Conservation (phyloP, 2,797 vertebrate species). For the Limnodromus scolopaceus region DNA sequence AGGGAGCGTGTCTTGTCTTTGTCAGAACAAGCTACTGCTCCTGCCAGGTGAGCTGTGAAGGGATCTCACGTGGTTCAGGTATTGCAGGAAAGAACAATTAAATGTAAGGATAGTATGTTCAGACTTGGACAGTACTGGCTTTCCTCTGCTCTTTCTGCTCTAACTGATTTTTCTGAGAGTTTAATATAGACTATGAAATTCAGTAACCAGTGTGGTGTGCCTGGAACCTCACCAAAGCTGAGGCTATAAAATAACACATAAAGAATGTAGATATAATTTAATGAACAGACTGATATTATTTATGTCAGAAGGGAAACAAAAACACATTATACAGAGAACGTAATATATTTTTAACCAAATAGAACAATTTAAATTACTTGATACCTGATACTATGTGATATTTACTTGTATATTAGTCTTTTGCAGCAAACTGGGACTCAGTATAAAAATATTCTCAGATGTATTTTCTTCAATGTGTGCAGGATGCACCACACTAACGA, state of each 20-base stretch:
- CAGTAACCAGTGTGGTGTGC: neutral
- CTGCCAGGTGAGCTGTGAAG: neutral
- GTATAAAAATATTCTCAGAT: constrained; percentile 85
- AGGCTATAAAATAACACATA: neutral
- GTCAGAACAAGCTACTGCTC: neutral
- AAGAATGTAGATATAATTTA: neutral
- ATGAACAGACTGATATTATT: neutral
- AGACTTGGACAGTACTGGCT: neutral
- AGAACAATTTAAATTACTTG: constrained; percentile 49
- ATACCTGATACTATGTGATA: constrained; percentile 72
- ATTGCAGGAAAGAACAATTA: neutral
- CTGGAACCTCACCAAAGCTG: neutral
- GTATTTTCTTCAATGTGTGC: constrained; percentile 73
- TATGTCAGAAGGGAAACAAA: neutral
- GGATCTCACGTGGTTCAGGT: neutral
- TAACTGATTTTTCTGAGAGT: neutral
- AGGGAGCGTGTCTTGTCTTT: neutral
- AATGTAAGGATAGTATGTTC: neutral
- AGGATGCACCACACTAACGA: constrained; percentile 80
- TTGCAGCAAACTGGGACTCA: constrained; percentile 82
- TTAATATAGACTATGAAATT: neutral
- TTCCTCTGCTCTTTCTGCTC: neutral
- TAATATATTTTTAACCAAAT: neutral
- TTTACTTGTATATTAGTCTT: constrained; percentile 90
- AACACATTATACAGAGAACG: neutral